Conservation (phyloP, 2,797 vertebrate species). For the Garrulus glandarius region DNA sequence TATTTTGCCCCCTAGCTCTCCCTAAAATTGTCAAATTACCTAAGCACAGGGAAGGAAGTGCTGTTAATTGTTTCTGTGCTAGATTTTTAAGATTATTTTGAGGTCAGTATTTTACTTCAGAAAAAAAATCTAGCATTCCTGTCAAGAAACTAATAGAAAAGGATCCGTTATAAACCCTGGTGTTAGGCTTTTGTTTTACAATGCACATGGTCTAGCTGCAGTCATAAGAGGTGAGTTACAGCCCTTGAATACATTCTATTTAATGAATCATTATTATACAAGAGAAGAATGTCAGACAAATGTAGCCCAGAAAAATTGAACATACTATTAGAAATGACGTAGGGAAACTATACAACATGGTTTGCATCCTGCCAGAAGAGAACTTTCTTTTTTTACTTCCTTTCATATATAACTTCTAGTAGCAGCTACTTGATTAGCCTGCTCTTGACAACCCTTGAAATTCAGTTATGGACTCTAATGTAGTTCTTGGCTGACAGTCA, state of each 20-base stretch:
- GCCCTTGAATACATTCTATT: conserved; percentile 44
- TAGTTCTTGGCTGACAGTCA: conserved; percentile 36
- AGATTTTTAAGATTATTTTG: background rate
- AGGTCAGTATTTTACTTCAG: background rate
- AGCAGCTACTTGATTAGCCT: conserved; percentile 27
- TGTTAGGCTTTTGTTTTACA: conserved; percentile 8
- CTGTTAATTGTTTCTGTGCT: background rate
- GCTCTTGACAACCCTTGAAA: conserved; percentile 38
- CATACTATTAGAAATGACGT: background rate
- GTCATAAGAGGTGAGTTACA: conserved; percentile 45
- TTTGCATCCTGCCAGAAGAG: background rate
- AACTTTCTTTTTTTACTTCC: background rate
- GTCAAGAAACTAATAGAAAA: background rate
- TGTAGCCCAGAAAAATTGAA: conserved; percentile 25
- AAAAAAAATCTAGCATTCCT: background rate
- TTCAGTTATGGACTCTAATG: conserved; percentile 31
- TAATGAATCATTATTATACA: conserved; percentile 49
- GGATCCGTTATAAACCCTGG: background rate
- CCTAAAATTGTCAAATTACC: background rate
- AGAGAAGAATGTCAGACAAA: conserved; percentile 18
- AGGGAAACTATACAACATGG: background rate
- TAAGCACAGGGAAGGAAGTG: background rate
- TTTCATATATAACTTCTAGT: background rate
- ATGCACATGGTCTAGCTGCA: conserved; percentile 35
- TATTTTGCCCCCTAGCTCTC: background rate